phyloP scores from a whole-genome alignment of 2,113 vertebrate species.

The Daubentonia madagascariensis region DNA sequence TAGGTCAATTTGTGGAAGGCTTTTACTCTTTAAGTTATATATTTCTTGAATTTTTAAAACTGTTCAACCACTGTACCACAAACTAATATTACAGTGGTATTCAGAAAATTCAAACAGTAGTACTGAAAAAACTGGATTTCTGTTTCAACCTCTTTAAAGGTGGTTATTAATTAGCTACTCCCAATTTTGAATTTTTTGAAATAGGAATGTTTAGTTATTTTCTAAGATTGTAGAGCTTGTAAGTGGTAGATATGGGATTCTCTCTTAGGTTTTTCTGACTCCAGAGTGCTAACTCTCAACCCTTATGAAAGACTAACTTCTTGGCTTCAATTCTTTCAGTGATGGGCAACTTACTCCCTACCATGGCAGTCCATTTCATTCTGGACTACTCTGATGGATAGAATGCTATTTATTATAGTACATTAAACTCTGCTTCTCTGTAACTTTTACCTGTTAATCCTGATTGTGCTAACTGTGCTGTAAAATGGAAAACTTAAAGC shows the following conservation, averaged over 20 bases:
- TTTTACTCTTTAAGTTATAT: neutral
- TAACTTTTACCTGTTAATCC: neutral
- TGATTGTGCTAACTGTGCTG: neutral
- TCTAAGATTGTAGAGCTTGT: neutral
- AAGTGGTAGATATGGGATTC: neutral
- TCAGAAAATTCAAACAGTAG: neutral
- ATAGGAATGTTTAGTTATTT: neutral
- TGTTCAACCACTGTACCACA: neutral
- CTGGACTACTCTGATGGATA: neutral
- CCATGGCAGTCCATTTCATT: neutral
- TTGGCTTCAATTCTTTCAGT: neutral
- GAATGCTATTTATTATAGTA: neutral
- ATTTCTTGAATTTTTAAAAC: neutral
- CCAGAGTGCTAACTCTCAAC: neutral
- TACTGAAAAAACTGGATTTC: neutral
- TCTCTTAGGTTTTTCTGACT: neutral
- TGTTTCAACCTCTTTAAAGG: neutral
- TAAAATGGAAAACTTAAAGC: neutral
- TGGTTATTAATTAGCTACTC: neutral
- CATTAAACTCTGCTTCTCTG: neutral
- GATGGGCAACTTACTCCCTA: neutral
- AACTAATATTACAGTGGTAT: neutral
- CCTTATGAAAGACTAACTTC: neutral
- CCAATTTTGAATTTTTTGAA: neutral
- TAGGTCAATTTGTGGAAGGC: neutral